Conservation (phyloP, 2,113 vertebrate species). For the Grantiella picta region DNA sequence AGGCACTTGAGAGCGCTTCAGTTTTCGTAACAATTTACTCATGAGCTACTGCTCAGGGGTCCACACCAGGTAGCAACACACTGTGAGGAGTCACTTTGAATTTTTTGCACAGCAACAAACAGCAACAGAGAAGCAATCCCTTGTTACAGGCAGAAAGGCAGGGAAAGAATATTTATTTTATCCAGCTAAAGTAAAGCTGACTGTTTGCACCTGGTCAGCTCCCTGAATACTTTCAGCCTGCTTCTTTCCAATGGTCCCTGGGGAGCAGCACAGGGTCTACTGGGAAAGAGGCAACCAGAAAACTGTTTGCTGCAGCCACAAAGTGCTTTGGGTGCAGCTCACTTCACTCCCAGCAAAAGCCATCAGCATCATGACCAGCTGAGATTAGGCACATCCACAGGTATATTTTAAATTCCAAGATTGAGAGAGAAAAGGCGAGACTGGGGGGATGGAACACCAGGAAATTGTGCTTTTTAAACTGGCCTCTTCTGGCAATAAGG, state of each 20-base stretch:
- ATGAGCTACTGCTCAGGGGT: not conserved
- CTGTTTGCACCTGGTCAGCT: not conserved
- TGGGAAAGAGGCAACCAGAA: not conserved
- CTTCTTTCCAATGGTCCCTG: not conserved
- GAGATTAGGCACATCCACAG: not conserved
- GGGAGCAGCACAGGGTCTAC: not conserved
- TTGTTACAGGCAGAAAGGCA: not conserved
- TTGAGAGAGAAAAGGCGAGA: not conserved
- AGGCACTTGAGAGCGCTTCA: not conserved
- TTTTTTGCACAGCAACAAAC: not conserved
- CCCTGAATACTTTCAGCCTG: not conserved
- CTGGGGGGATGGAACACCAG: not conserved
- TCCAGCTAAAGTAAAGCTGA: not conserved
- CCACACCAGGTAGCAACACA: not conserved
- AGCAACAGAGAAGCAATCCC: not conserved
- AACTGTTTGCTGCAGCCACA: not conserved
- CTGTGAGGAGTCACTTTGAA: not conserved
- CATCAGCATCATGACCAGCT: not conserved
- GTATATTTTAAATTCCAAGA: not conserved
- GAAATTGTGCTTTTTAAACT: not conserved
- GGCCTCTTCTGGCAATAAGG: not conserved
- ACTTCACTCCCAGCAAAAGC: not conserved
- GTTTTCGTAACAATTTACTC: not conserved
- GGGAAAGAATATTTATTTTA: not conserved
- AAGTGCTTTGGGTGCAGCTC: not conserved